Base-by-base conservation (phyloP, 2,113 vertebrate species). In the Myotis brandtii region DNA sequence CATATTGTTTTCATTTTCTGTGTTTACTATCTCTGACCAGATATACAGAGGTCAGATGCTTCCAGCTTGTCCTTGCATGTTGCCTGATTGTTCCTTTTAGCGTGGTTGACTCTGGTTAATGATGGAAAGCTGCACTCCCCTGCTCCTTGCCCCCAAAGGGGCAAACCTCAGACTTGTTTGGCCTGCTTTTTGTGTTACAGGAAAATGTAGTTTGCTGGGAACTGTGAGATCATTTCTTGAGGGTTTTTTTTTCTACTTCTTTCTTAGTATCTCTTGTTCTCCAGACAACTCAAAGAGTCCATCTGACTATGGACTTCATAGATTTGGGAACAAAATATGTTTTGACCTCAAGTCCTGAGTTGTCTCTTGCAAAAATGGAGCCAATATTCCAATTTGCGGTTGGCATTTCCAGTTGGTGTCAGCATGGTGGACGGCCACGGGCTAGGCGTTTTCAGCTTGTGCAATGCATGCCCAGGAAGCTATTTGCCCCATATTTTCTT, bases 311-410 rank as follows among this genome's bases (percentile, higher is more conserved):
- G n/a, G 30, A 32, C 27, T 40, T 77, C n/a, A 17, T 66, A 79
- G 20, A 30, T 43, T 79, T 62, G 27, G 59, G 21, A 73, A 54
- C 25, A 59, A 69, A 80, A 52, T 40, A 72, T 1, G 5, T 89
- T 90, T 91, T 86, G 77, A 95, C 20, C 30, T 96, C 43, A 75
- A 84, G 59, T 48, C 21, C 34, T 69, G 87, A 89, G 43, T 66
- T 37, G 4, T 75, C 11, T 73, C 56, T 94, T 66, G 13, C 18
- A 95, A 82, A 94, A 95, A 46, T 23, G 48, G 64, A 92, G 72
- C 54, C 75, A 86, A 89, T 30, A 1, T 79, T 9, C 30, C 14
- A 43, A 0, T 40, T 14, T 86, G 6, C 66, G 84, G 34, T 70
- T 75, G 54, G 17, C 23, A 5, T 84, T 84, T 80, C 20, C 20